Percentiles rank a stretch among this genome's conserved stretches.
Evolutionary conservation across 2,113 vertebrate genomes (phyloP).

Genomic region (Ptilorrhoa leucosticta): DNA sequence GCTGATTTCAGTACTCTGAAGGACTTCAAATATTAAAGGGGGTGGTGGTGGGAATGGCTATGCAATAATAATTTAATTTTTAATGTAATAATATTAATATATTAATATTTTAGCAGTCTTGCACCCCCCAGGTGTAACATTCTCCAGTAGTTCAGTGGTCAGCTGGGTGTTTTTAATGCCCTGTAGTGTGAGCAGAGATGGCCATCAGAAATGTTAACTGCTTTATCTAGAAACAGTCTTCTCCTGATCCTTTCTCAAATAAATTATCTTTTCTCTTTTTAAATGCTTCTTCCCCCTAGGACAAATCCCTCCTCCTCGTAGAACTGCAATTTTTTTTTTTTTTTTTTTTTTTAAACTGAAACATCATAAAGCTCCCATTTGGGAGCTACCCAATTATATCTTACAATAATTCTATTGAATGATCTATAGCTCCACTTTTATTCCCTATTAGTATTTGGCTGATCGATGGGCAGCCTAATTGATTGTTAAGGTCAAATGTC

Average conservation of each 20-base stretch:
- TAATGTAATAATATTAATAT: background rate
- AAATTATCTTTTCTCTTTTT: background rate
- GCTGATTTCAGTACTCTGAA: background rate
- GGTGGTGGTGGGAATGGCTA: background rate
- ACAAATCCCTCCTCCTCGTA: background rate
- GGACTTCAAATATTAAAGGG: background rate
- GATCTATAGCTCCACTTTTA: conserved; percentile 49
- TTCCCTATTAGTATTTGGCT: conserved; percentile 52
- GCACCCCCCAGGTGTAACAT: background rate
- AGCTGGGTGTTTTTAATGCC: background rate
- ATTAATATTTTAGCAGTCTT: background rate
- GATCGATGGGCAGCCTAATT: conserved; percentile 55
- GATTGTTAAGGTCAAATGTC: conserved; percentile 59
- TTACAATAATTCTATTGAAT: conserved; percentile 39
- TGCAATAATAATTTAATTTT: background rate
- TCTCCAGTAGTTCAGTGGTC: background rate
- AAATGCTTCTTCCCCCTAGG: background rate
- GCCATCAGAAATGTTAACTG: background rate
- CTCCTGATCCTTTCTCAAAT: background rate
- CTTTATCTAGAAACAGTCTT: background rate
- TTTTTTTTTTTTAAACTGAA: background rate
- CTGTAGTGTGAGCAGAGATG: background rate
- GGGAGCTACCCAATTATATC: conserved; percentile 25
- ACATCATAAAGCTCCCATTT: conserved; percentile 26
- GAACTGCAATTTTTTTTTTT: background rate